A percentile compares a stretch with the other conserved stretches of the same genome.
These are phyloP conservation scores for Homalodisca vitripennis DNA, from an alignment of 1,140 invertebrate species.

Conservation along the genomic window DNA sequence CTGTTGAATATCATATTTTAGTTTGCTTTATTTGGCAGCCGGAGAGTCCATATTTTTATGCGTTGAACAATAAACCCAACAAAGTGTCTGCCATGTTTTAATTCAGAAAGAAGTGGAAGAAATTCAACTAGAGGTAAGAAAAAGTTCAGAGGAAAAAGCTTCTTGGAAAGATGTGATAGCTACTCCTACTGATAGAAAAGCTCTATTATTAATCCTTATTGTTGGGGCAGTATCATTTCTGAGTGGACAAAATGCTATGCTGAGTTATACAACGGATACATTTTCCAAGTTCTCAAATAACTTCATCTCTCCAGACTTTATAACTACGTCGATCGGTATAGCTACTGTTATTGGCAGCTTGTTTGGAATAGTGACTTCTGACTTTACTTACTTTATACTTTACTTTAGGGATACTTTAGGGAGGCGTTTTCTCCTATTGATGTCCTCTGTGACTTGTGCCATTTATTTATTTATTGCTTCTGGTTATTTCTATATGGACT, in stretches of 20 bases:
- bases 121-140: conserved; percentile 36
- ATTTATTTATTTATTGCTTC: background rate
- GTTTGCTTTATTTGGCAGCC: conserved; percentile 71
- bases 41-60: conserved; percentile 74
- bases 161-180: conserved; percentile 36
- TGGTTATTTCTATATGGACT: conserved; percentile 3
- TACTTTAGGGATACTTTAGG: too few species aligned
- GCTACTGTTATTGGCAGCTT: background rate
- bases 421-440: background rate
- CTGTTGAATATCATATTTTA: conserved; percentile 61
- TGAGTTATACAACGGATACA: conserved; percentile 35
- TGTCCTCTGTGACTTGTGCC: background rate
- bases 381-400: too few species aligned
- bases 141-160: conserved; percentile 34
- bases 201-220: conserved; percentile 35
- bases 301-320: background rate
- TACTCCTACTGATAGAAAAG: conserved; percentile 31
- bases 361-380: background rate
- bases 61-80: conserved; percentile 57
- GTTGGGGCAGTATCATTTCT: conserved; percentile 37
- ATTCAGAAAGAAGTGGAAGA: conserved; percentile 37
- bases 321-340: background rate
- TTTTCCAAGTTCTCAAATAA: background rate
- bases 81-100: conserved; percentile 55
- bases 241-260: conserved; percentile 37